These are phyloP conservation scores for Aphidoletes aphidimyza DNA, from an alignment of 2,888 invertebrate genomes.

Conservation along the genomic window DNA sequence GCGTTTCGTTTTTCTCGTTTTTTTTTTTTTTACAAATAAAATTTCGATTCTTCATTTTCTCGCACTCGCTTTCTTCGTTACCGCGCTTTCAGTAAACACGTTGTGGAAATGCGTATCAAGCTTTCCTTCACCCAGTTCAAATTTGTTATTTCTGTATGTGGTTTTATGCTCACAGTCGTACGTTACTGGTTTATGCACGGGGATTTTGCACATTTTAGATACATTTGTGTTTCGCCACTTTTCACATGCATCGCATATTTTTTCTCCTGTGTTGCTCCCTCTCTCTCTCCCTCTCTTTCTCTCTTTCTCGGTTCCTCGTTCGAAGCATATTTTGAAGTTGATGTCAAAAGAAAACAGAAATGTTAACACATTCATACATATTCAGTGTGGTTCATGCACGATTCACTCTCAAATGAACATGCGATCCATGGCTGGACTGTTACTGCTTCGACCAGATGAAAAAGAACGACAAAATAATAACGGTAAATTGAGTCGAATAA, in stretches of 20 bases:
- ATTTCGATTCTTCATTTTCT: background rate
- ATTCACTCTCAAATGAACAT: background rate
- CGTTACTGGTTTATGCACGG: background rate
- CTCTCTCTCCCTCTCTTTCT: too few species aligned
- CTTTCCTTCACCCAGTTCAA: too few species aligned
- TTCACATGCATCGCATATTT: background rate
- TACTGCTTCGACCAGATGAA: background rate
- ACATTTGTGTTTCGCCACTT: background rate
- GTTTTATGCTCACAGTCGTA: too few species aligned
- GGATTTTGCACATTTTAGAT: background rate
- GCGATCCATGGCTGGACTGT: background rate
- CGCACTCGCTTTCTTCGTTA: background rate
- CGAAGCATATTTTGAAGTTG: background rate
- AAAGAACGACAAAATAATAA: background rate
- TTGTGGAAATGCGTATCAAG: background rate
- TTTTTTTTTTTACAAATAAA: background rate
- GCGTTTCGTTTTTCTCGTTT: background rate
- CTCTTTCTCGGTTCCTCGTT: too few species aligned
- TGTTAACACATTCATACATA: constrained; percentile 12
- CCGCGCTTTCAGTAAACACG: too few species aligned
- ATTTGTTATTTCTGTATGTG: too few species aligned
- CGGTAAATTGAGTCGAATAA: constrained; percentile 1
- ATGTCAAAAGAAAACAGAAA: constrained; percentile 30
- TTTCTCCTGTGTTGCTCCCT: background rate
- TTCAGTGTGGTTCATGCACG: background rate